These are phyloP conservation scores for Orthonevra nobilis DNA, from an alignment of 2,888 invertebrate genomes.

Conservation along the genomic window DNA sequence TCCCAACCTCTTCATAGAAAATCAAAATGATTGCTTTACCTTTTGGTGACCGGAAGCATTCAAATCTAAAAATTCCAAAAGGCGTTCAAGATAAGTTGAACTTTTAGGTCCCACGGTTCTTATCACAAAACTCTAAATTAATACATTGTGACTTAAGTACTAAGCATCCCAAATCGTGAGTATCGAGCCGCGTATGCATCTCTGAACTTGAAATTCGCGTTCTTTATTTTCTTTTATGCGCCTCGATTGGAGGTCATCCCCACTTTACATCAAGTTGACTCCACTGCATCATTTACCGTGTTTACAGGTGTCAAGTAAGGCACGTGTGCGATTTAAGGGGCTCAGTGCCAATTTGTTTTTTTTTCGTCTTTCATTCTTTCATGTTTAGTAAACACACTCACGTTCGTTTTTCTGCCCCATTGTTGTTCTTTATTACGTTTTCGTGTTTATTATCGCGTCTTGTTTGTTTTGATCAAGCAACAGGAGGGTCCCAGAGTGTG, in stretches of 20 bases:
- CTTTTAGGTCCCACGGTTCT: too few relatives aligned
- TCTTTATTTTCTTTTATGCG: constrained; percentile 13
- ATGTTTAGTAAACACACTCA: constrained; percentile 22
- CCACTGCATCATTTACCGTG: background rate
- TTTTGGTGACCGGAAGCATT: too few relatives aligned
- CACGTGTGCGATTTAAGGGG: constrained; percentile 15
- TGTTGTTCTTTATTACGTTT: constrained; percentile 1
- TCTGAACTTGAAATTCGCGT: constrained; percentile 32
- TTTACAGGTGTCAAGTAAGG: constrained; percentile 18
- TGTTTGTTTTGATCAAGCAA: background rate
- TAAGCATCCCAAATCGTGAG: too few relatives aligned
- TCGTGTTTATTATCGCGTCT: constrained; percentile 1
- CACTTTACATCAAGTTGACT: constrained; percentile 12
- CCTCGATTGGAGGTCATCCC: background rate
- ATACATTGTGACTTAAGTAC: too few relatives aligned
- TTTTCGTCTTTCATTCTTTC: background rate
- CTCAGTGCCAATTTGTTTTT: constrained; percentile 15
- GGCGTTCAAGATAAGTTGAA: too few relatives aligned
- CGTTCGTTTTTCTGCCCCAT: background rate
- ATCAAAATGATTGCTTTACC: too few relatives aligned
- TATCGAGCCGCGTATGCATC: too few relatives aligned
- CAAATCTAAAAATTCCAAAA: too few relatives aligned
- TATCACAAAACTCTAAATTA: too few relatives aligned
- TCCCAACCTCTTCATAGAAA: too few relatives aligned
- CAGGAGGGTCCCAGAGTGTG: background rate